These are phyloP conservation scores for Apis cerana DNA, from an alignment of 1,140 invertebrate genomes.

Conservation along the genomic window DNA sequence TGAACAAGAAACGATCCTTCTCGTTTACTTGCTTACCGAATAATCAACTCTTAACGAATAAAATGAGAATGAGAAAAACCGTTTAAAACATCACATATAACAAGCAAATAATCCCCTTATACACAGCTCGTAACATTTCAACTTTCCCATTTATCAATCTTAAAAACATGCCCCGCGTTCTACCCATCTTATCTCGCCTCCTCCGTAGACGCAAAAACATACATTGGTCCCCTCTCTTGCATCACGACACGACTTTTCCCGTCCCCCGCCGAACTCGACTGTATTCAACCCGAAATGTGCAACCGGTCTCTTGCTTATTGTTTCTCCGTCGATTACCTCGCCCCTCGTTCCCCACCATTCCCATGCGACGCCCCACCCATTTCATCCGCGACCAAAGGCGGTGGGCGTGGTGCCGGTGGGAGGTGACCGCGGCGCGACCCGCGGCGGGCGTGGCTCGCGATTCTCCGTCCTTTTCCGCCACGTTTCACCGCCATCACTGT, in stretches of 20 bases:
- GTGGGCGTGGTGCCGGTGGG: no score
- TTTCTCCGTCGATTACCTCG: constrained; percentile 2
- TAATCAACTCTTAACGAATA: no score
- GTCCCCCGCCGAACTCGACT: not conserved
- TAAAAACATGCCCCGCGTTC: not conserved
- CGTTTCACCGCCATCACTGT: constrained; percentile 11
- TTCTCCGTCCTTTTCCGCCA: not conserved
- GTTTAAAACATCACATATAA: no score
- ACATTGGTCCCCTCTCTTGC: constrained; percentile 1
- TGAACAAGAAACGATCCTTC: no score
- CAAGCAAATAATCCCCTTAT: no score
- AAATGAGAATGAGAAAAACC: not conserved
- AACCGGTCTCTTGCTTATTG: constrained; percentile 16
- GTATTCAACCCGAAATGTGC: not conserved
- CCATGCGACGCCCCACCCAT: no score
- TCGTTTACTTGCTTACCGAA: no score
- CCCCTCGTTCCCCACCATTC: not conserved
- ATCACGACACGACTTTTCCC: not conserved
- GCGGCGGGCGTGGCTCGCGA: not conserved
- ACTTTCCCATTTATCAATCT: not conserved
- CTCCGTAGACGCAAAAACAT: constrained; percentile 28
- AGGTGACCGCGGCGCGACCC: no score
- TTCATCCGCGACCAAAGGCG: no score
- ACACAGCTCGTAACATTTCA: not conserved
- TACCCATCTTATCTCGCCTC: not conserved